phyloP scores from a whole-genome alignment of 2,888 invertebrate species.

The Drosophila multiciliata region DNA sequence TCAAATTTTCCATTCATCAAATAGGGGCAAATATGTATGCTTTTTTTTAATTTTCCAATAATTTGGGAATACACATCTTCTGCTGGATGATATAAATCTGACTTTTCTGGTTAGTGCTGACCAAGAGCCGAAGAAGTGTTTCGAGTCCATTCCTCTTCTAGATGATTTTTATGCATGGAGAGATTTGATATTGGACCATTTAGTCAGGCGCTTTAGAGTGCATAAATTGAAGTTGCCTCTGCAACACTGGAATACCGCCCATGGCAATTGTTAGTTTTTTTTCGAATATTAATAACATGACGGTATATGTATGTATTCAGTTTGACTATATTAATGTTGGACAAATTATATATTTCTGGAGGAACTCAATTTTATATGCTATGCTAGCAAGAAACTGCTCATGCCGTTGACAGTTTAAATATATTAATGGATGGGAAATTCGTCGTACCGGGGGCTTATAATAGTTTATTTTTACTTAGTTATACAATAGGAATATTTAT shows the following conservation, averaged over 20 bases:
- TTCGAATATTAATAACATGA: not conserved
- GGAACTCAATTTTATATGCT: conserved; percentile 19
- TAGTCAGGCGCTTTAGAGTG: not conserved
- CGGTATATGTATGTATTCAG: not conserved
- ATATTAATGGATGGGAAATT: conserved; percentile 26
- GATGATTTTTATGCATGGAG: not conserved
- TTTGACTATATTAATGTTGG: not conserved
- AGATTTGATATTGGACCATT: not conserved
- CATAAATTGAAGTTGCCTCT: not conserved
- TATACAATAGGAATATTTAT: not conserved
- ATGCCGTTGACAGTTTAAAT: conserved; percentile 36
- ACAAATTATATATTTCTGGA: not conserved
- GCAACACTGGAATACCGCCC: no score
- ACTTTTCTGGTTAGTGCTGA: no score
- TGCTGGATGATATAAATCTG: not conserved
- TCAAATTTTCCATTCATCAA: no score
- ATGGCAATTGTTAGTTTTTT: not conserved
- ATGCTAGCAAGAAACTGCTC: conserved; percentile 38
- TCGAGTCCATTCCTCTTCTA: not conserved
- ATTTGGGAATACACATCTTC: not conserved
- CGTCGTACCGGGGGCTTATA: no score
- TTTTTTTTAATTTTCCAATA: not conserved
- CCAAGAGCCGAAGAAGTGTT: no score
- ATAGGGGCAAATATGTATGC: no score
- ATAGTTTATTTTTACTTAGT: conserved; percentile 36